Base-by-base conservation (phyloP, 37 sponge, comb jelly and placozoan genomes). In the Theonella swinhoei region DNA sequence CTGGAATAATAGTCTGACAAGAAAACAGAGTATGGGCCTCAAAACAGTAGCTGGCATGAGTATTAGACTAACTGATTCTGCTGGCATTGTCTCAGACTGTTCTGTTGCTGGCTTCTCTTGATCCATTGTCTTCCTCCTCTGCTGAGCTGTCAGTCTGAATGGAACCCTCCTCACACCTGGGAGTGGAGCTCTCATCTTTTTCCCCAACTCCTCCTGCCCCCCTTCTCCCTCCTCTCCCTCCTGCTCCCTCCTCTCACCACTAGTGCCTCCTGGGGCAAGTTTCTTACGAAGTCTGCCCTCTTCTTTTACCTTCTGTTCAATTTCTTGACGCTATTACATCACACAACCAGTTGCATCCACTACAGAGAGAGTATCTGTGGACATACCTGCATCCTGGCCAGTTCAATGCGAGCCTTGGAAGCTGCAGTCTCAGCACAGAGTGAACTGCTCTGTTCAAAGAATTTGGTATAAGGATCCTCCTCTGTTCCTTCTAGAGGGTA, bases 401-500 rank as follows among this genome's bases (percentile, higher is more conserved):
- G 80, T 66, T 92, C 93, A 28, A 81, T 86, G 1, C 99, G 75
- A 0, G 96, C 96, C 65, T 67, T 83, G 9, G 96, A 98, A 8
- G 99, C 96, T 11, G 88, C 94, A 42, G 99, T 99, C 70, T 96
- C 97, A 5, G 91, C 72, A 73, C 96, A 96, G 33, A 99, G 77
- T 0, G 99, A 96, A 1, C 91, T 93, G 64, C 90, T 86, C 74
- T 99, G 93, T 42, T 91, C 85, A 80, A 95, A 99, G 78, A 86
- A 96, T 42, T 83, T 83, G 8, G 64, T 73, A 59, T 99, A 99
- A 22, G 86, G 68, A 9, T 86, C 94, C 68, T 91, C 80, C 42
- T 92, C 90, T 25, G 80, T 74, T 24, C 86, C 81, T 32, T 58
- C 64, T 19, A 85, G 25, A 33, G 99, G 97, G 77, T 96, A 99